Evolutionary conservation across 2,113 vertebrate species (phyloP), one percentile per base, ranked within the genome.

Genomic region (Steatornis caripensis): DNA sequence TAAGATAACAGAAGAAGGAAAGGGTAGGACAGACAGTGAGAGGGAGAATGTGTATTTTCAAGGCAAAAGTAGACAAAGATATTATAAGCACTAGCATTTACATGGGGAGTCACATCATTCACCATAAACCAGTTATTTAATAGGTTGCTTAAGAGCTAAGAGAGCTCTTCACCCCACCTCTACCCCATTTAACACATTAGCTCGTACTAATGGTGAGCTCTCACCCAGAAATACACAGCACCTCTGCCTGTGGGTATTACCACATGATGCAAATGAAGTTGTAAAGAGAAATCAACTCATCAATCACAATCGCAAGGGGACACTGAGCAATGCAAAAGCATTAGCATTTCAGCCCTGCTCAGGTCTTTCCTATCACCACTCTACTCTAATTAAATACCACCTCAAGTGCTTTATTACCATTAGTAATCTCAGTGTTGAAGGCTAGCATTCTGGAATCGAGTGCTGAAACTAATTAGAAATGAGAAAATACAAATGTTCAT

Each of bases 301-400:
- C 98, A 98, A 97, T 98, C 98, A 98, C 98, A 95, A 85, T 97
- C 98, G 93, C 89, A 83, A 80, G 51, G 98, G 98, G 98, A 98
- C 95, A 95, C 61, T 7, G 95, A 97, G 97, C 85, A 94, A 94
- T 93, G 97, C 94, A 89, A 89, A 97, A 96, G 97, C 97, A 98
- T 98, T 98, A 98, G 96, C 85, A 87, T 84, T 76, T 84, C 95
- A 86, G 97, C 86, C 97, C 94, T 27, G 86, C 93, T 92, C 96
- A 68, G 97, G 97, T 96, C 97, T 95, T 80, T 89, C 92, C 96
- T 97, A 96, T 96, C 97, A 96, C 95, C 74, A 93, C 92, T 92
- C 90, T 76, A 89, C 92, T 98, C 95, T 98, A 98, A 98, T 98
- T 98, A 98, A 98, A 98, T 98, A 98, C 97, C 96, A 97, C 95